Base-by-base conservation (phyloP, 1,140 invertebrate genomes). In the Onthophagus taurus region DNA sequence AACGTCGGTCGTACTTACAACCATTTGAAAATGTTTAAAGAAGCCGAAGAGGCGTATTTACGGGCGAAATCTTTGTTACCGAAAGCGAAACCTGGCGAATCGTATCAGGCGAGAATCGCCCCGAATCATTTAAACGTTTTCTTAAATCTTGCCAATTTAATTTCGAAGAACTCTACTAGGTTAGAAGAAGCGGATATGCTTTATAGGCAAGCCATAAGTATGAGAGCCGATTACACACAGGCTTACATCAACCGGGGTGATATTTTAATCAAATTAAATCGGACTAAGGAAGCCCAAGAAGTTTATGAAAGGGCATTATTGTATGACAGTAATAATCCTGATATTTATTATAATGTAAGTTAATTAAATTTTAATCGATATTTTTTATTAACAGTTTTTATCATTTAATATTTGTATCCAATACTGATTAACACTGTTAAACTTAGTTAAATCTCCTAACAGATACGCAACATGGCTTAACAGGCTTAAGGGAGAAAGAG, bases 181-280 rank as follows among this genome's bases (percentile, higher is more conserved):
- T 67, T 97, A 11, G 84, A 92, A 64, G 93, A 97, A 68, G 93
- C 93, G 0, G 92, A 97, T 67, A 75, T 89, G 73, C 66, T 97
- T 5, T 94, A 96, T 60, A 70, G 85, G 31, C 91, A 94, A 59
- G 93, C 93, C 0, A 96, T 97, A 46, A 92, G 89, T 56, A 97
- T 97, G 94, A 72, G 93, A 50, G 83, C 91, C 9, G 94, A 97
- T 72, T 97, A 96, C 65, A 92, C 92, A 0, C 87, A 97, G 64
- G 94, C 93, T 4, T 97, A 97, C 59, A 97, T 97, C 51, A 97
- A 97, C 69, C 77, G 92, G 37, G 93, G 92, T 0, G 93, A 97
- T 69, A 88, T 97, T 62, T 75, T 96, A 31, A 88, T 97, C 58
- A 96, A 95, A 70, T 71, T 97, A 55, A 94, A 94, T 68, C 80